Evolutionary conservation across 2,113 vertebrate species (phyloP), one percentile per base, ranked within the genome.

Genomic region (Mus spicilegus): DNA sequence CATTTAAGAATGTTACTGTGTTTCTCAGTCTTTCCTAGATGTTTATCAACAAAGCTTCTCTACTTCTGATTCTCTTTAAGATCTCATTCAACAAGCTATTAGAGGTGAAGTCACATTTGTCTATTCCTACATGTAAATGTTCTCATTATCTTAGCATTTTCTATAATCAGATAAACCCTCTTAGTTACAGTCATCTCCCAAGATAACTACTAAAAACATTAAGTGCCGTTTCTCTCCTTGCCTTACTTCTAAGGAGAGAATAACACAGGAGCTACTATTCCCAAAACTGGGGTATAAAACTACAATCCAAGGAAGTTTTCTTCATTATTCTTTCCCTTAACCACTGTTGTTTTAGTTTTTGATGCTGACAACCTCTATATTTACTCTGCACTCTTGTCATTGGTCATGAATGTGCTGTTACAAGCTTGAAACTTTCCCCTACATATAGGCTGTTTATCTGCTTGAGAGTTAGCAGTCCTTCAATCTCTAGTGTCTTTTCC

Each of bases 71-170:
- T 88, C 42, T 63, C 46, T 96, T 91, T 58, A 75, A 36, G 19
- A 26, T 13, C 54, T 67, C 73, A 90, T 36, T 85, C 80, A 78
- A 58, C 42, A 75, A 65, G 6, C 73, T 82, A 22, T 46, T 63
- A 75, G 8, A 33, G 11, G 58, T 81, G 58, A 86, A 89, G n/a
- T 2, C 11, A 54, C 46, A 42, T 42, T 89, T 36, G 77, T n/a
- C 54, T 73, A 58, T 76, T 93, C 63, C 87, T 93, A 42, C 58
- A 87, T n/a, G 2, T 65, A 77, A 61, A 90, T 46, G 22, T 78
- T 86, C 95, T 88, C 76, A 86, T 20, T 5, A 56, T n/a, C 19
- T 56, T 80, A 94, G 42, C 42, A 80, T 24, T 95, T 92, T 22
- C 42, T 85, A 84, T 24, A 88, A 42, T 69, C 33, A 70, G n/a